phyloP scores from a whole-genome alignment of 2,888 invertebrate species.

The Papilio gigon region DNA sequence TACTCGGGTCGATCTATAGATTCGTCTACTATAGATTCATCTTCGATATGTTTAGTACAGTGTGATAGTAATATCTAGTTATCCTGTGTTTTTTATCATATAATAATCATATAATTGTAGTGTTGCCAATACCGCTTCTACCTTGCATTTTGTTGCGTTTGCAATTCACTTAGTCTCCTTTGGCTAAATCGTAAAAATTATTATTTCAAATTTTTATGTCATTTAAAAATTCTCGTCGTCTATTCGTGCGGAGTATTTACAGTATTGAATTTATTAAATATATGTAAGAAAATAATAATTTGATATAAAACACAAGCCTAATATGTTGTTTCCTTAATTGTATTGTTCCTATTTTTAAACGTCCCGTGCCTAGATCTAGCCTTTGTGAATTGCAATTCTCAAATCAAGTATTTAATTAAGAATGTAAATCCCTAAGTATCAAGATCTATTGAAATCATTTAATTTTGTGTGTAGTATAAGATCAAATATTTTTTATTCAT shows the following conservation, averaged over 20 bases:
- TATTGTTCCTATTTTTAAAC: not conserved
- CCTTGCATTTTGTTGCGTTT: constrained; percentile 33
- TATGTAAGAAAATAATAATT: not conserved
- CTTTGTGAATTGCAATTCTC: constrained; percentile 32
- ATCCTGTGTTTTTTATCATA: constrained; percentile 31
- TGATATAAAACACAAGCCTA: not conserved
- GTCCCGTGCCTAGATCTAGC: not conserved
- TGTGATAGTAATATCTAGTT: constrained; percentile 38
- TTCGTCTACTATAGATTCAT: constrained; percentile 30
- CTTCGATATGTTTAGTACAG: constrained; percentile 32
- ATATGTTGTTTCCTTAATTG: not conserved
- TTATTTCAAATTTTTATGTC: not conserved
- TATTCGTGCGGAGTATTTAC: not conserved
- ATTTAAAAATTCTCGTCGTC: not conserved
- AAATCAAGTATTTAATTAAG: not conserved
- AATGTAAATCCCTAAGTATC: not conserved
- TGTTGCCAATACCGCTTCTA: constrained; percentile 36
- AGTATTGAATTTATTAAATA: not conserved
- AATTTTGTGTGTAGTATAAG: constrained; percentile 3
- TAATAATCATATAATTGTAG: constrained; percentile 29
- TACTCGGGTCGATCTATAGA: constrained; percentile 27
- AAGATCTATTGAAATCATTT: not conserved
- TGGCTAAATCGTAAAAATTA: not conserved
- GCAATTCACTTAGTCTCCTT: constrained; percentile 32
- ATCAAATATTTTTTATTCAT: not conserved